A percentile compares a stretch with the other conserved stretches of the same genome.
phyloP scores from a whole-genome alignment of 2,888 invertebrate species.

The Heliconius charithonia region DNA sequence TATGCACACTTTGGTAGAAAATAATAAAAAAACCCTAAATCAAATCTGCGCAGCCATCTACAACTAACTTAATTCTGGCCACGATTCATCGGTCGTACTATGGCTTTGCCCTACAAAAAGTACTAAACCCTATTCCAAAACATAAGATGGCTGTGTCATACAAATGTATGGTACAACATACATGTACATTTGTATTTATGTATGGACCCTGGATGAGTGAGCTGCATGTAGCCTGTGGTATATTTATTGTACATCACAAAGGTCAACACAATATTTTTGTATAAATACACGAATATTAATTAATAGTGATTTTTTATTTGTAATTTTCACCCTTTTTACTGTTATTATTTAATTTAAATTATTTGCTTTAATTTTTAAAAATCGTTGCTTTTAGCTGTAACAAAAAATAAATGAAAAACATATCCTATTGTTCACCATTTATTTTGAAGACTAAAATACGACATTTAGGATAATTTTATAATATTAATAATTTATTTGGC shows the following conservation, averaged over 20 bases:
- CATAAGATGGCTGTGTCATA: slow-evolving; percentile 57
- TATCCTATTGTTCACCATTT: slow-evolving; percentile 22
- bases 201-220: slow-evolving; percentile 3
- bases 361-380: too few relatives aligned
- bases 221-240: slow-evolving; percentile 2
- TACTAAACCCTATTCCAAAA: slow-evolving; percentile 49
- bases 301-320: slow-evolving; percentile 28
- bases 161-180: slow-evolving; percentile 11
- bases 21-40: neutral
- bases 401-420: slow-evolving; percentile 11
- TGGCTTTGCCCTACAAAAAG: slow-evolving; percentile 8
- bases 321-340: neutral
- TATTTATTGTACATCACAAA: slow-evolving; percentile 49
- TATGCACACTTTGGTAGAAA: neutral
- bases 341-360: neutral
- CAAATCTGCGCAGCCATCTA: neutral
- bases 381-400: too few relatives aligned
- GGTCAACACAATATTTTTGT: slow-evolving; percentile 47
- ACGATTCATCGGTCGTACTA: neutral
- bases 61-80: neutral
- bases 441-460: slow-evolving; percentile 27
- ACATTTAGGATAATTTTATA: slow-evolving; percentile 23
- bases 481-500: slow-evolving; percentile 39
- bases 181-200: slow-evolving; percentile 9
- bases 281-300: slow-evolving; percentile 39